phyloP scores from a whole-genome alignment of 2,113 vertebrate species.

The Callopanchax toddi region DNA sequence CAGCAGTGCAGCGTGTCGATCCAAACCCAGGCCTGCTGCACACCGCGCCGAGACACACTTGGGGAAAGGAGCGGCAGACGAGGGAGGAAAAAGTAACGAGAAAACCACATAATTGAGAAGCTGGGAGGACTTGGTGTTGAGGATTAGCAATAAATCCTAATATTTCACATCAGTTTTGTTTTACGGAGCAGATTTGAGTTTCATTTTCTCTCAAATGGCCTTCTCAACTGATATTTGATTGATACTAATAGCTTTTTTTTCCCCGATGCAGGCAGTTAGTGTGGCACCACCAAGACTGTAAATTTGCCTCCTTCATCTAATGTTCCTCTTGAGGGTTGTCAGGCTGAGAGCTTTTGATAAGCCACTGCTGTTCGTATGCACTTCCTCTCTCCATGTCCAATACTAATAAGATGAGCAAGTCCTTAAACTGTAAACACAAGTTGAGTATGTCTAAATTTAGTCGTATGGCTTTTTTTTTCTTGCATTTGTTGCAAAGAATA shows the following conservation, averaged over 20 bases:
- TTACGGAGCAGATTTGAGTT: constrained; percentile 52
- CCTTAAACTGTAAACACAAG: constrained; percentile 9
- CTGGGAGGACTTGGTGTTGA: constrained; percentile 1
- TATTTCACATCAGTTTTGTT: constrained; percentile 63
- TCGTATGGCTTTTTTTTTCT: neutral
- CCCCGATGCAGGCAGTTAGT: constrained; percentile 44
- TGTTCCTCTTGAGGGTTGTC: constrained; percentile 56
- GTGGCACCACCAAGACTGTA: constrained; percentile 47
- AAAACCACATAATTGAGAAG: constrained; percentile 4
- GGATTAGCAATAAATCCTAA: constrained; percentile 50
- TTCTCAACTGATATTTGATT: constrained; percentile 56
- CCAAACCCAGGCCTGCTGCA: constrained; percentile 32
- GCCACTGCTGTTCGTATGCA: constrained; percentile 23
- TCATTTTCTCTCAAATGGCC: constrained; percentile 62
- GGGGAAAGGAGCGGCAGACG: constrained; percentile 15
- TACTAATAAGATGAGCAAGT: constrained; percentile 27
- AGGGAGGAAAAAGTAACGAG: constrained; percentile 8
- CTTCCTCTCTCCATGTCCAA: constrained; percentile 9
- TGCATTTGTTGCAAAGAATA: neutral
- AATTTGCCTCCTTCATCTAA: constrained; percentile 52
- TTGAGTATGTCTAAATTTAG: constrained; percentile 1
- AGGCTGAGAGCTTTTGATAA: constrained; percentile 40
- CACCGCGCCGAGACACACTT: constrained; percentile 16
- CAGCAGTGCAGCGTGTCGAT: constrained; percentile 71
- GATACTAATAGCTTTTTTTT: constrained; percentile 66